These are phyloP conservation scores for Ophion slaviceki DNA, from an alignment of 2,888 invertebrate genomes.

Conservation along the genomic window DNA sequence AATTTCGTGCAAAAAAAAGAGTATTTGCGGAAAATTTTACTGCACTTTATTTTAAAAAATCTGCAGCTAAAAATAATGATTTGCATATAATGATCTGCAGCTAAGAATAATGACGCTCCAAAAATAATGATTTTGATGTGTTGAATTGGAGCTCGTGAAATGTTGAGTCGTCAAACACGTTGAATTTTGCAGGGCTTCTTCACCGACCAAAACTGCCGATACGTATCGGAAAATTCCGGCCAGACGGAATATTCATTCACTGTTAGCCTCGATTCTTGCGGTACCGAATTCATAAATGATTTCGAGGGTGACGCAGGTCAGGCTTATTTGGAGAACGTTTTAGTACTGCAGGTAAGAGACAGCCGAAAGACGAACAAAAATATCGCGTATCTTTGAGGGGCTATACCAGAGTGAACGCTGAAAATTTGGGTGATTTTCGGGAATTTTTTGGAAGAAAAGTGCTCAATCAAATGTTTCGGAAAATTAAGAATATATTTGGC, in stretches of 20 bases:
- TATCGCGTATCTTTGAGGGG: background rate
- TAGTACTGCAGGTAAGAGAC: slow-evolving; percentile 85
- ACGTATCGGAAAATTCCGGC: slow-evolving; percentile 89
- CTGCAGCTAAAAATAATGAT: no score
- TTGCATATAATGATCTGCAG: no score
- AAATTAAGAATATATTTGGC: no score
- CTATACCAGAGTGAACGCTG: no score
- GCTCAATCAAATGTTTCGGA: no score
- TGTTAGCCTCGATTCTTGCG: slow-evolving; percentile 90
- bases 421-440: no score
- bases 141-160: background rate
- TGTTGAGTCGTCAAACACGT: background rate
- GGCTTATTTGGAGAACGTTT: slow-evolving; percentile 91
- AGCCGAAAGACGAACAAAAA: background rate
- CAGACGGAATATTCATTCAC: slow-evolving; percentile 90
- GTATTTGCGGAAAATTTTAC: no score
- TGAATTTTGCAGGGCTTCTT: slow-evolving; percentile 85
- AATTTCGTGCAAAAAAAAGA: no score
- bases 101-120: no score
- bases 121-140: no score
- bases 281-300: slow-evolving; percentile 91
- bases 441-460: no score
- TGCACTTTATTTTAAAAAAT: no score
- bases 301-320: slow-evolving; percentile 90
- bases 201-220: slow-evolving; percentile 89